phyloP scores from a whole-genome alignment of 2,797 vertebrate species.

The Apogon talboti region DNA sequence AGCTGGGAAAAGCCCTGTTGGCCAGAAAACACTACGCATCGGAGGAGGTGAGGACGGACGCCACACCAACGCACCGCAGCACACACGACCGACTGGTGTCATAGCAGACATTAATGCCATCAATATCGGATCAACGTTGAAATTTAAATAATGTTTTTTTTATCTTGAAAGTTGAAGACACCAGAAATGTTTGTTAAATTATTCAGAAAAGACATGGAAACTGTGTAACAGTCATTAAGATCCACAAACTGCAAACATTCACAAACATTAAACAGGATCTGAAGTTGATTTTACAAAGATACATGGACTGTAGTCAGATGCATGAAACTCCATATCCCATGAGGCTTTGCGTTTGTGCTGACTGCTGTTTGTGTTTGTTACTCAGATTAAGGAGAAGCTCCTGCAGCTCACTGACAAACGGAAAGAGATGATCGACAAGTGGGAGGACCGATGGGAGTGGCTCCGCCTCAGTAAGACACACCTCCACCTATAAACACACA shows the following conservation, averaged over 20 bases:
- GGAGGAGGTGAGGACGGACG: slow-evolving; percentile 86
- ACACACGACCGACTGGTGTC: too few species aligned
- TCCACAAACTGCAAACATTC: too few species aligned
- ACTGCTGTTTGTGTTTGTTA: background rate
- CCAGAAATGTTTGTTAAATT: too few species aligned
- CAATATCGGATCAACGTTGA: too few species aligned
- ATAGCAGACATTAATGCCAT: too few species aligned
- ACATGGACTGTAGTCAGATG: background rate
- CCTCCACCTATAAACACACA: background rate
- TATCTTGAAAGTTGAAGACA: too few species aligned
- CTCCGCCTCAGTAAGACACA: slow-evolving; percentile 92
- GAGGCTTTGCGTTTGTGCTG: background rate
- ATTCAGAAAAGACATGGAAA: too few species aligned
- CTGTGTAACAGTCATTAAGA: too few species aligned
- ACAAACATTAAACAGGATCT: too few species aligned
- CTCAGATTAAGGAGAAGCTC: slow-evolving; percentile 95
- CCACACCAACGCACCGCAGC: too few species aligned
- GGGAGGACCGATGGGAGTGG: slow-evolving; percentile 99
- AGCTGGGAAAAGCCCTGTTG: slow-evolving; percentile 95
- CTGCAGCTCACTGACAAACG: slow-evolving; percentile 96
- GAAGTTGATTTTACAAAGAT: too few species aligned
- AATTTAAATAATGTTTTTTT: too few species aligned
- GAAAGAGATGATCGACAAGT: slow-evolving; percentile 99
- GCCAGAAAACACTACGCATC: slow-evolving; percentile 94
- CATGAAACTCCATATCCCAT: background rate